Base-by-base conservation (phyloP, 2,888 invertebrate genomes). In the Lacanobia oleracea region DNA sequence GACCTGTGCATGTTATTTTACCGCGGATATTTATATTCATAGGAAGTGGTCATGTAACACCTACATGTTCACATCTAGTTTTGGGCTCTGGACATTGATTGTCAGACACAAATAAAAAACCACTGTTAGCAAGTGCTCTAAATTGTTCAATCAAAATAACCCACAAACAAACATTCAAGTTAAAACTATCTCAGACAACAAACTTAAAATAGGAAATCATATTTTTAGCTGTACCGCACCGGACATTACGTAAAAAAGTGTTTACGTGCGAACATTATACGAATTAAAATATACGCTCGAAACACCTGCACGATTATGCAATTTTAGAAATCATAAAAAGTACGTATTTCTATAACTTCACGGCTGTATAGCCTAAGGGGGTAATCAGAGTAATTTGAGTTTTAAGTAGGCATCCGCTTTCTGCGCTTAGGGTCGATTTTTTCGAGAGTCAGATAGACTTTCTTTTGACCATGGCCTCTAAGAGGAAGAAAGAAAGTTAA, bases 271-370 rank as follows among this genome's bases (percentile, higher is more conserved):
- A 66, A 70, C 69, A 70, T 77, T 54, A 54, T 68, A 81, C 61
- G 51, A 81, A 81, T 80, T 79, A 80, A 75, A 79, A 80, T 64
- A 75, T 71, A 67, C 76, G 54, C 50, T 79, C 59, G 62, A 33
- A 78, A 77, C 81, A 81, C 79, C 77, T 74, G 80, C 62, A 53
- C 27, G 68, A 74, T 81, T 81, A 81, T 81, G 82, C 80, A 81
- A 81, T 81, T 78, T 81, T 81, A 81, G 80, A 81, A 81, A 81
- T 81, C 82, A 81, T 81, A 81, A 63, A 80, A 78, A 69, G 82
- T 81, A 78, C 33, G 78, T 75, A 81, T 81, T 77, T 81, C 78
- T 81, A 77, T 78, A 77, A 71, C 78, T 81, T 78, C 65, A 81
- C 68, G 67, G 63, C 33, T 63, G 61, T 67, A 63, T 81, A 65